Conservation (phyloP, 2,888 invertebrate genomes). For the Stenichneumon culpator region DNA sequence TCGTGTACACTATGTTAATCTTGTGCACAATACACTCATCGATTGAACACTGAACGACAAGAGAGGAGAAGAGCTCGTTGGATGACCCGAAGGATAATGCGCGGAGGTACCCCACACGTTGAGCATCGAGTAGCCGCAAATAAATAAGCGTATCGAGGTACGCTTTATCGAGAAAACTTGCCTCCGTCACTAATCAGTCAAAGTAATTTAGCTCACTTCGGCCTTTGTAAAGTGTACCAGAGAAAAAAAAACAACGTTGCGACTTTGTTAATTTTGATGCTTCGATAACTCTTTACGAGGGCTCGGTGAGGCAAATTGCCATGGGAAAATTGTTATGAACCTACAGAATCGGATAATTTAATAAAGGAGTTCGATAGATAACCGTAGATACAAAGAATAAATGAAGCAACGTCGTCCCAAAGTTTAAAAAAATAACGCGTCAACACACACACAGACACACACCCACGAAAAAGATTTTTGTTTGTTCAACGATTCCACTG, state of each 20-base stretch:
- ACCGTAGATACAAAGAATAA: not conserved
- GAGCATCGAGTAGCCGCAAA: slow-evolving; percentile 17
- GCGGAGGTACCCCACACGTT: slow-evolving; percentile 8
- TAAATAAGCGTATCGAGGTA: slow-evolving; percentile 1
- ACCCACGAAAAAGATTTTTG: slow-evolving; percentile 7
- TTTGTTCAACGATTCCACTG: slow-evolving; percentile 46
- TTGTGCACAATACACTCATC: not conserved
- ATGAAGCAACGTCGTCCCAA: not conserved
- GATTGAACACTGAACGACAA: not conserved
- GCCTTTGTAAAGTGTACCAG: not conserved
- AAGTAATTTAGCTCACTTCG: not conserved
- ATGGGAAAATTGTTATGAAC: not conserved
- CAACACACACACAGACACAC: slow-evolving; percentile 12
- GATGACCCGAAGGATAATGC: slow-evolving; percentile 12
- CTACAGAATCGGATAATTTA: not conserved
- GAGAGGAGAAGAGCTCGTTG: not conserved
- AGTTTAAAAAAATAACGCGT: slow-evolving; percentile 25
- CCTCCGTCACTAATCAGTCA: slow-evolving; percentile 2
- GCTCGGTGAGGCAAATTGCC: slow-evolving; percentile 1
- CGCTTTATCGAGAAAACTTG: not conserved
- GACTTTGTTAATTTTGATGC: not conserved
- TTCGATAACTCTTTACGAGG: not conserved
- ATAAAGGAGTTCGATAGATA: slow-evolving; percentile 4
- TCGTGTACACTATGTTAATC: slow-evolving; percentile 3
- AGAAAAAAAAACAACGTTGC: not conserved